Evolutionary conservation across 2,797 vertebrate species (phyloP), one percentile per base, ranked within the genome.

Genomic region (Catharus ustulatus): DNA sequence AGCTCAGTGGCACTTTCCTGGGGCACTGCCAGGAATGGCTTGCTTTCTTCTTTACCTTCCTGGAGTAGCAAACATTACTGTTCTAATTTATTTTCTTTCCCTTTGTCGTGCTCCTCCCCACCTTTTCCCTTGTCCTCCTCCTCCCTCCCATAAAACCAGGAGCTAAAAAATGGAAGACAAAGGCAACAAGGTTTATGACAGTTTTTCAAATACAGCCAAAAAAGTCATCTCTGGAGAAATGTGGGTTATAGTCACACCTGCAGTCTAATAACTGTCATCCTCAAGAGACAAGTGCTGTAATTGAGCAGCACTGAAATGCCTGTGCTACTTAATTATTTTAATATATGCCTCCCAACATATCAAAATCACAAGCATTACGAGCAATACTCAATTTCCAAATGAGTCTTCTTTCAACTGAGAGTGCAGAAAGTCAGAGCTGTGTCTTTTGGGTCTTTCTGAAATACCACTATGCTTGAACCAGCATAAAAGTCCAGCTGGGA

Each of bases 261-360:
- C 87, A 74, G 58, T 27, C 59, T 89, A 80, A 75, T 85, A 92
- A 72, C 54, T 75, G 57, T 24, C 58, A 76, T 9, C 51, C 94
- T 90, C 83, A 21, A 57, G 92, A 86, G 72, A 67, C 11, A 3
- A 43, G 67, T 34, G 66, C 63, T 91, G 84, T 87, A 95, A 93
- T 24, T 89, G 91, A 96, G 91, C 29, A 9, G 64, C 88, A 68
- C 0, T 81, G 75, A 97, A 96, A 94, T 94, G 75, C 73, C 93
- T 91, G 12, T 59, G 90, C 76, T 79, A 80, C 91, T 95, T 94
- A 79, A 91, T 96, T 95, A 95, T 82, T 94, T 82, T 92, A 93
- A 95, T 84, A 57, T 85, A 92, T 93, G 66, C 59, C 57, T 96
- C 84, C 87, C 62, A 84, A 55, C 76, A 89, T 46, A 96, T 62